phyloP scores from a whole-genome alignment of 2,113 vertebrate genomes.

The Anas platyrhynchos region DNA sequence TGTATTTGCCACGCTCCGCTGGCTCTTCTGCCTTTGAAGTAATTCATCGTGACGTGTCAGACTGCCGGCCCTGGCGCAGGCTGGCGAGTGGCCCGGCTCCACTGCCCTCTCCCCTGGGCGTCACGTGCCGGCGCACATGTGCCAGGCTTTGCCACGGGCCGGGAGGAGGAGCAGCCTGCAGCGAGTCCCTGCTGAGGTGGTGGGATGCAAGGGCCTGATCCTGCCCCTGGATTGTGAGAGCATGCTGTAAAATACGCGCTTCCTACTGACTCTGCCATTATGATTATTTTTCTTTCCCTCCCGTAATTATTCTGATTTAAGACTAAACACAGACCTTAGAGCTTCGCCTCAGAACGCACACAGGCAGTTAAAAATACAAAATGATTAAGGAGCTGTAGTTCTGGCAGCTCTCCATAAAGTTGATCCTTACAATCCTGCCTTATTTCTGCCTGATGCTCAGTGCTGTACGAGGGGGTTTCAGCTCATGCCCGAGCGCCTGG shows the following conservation, averaged over 20 bases:
- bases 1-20: not conserved
- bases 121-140: constrained; percentile 24
- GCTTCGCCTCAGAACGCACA: not conserved
- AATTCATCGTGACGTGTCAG: constrained; percentile 47
- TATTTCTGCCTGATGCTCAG: not conserved
- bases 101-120: not conserved
- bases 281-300: not conserved
- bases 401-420: not conserved
- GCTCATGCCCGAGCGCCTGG: not conserved
- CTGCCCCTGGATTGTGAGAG: not conserved
- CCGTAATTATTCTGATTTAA: not conserved
- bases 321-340: not conserved
- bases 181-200: not conserved
- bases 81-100: not conserved
- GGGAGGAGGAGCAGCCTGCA: not conserved
- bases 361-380: not conserved
- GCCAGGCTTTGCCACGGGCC: not conserved
- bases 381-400: not conserved
- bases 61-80: not conserved
- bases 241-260: not conserved
- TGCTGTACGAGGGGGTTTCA: not conserved
- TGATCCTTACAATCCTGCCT: not conserved
- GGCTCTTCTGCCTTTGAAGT: constrained; percentile 38
- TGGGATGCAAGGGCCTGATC: not conserved
- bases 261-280: not conserved